A percentile compares a stretch with the other conserved stretches of the same genome.
These are phyloP conservation scores for Semnornis frantzii DNA, from an alignment of 2,113 vertebrate genomes.

Conservation along the genomic window DNA sequence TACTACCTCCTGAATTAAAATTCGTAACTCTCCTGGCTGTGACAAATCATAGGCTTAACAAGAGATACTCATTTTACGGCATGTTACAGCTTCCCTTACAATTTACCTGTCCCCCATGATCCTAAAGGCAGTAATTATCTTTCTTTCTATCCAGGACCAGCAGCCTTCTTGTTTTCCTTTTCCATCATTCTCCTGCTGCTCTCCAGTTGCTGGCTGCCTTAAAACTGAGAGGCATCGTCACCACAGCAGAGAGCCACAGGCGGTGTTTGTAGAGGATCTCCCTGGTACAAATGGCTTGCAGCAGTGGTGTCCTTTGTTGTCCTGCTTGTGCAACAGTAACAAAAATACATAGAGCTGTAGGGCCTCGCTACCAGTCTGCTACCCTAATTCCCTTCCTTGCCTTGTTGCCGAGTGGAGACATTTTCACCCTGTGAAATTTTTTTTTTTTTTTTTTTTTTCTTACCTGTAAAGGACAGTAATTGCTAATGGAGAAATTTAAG, in stretches of 20 bases:
- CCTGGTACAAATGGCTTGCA: neutral
- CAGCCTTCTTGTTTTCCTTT: neutral
- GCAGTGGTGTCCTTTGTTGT: neutral
- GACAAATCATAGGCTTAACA: conserved; percentile 27
- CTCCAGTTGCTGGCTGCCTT: neutral
- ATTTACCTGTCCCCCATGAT: conserved; percentile 43
- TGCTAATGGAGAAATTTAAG: no score
- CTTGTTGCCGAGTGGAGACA: neutral
- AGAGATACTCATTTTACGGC: conserved; percentile 2
- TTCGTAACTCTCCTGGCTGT: conserved; percentile 53
- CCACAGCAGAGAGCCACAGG: neutral
- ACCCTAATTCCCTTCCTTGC: neutral
- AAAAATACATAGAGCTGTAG: neutral
- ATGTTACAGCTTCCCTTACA: conserved; percentile 9
- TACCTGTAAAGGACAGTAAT: no score
- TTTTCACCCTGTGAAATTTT: neutral
- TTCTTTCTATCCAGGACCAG: neutral
- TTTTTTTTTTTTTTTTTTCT: no score
- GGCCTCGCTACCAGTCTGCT: neutral
- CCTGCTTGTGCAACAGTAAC: neutral
- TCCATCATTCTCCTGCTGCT: neutral
- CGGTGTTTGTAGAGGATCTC: neutral
- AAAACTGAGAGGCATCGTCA: neutral
- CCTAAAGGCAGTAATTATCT: conserved; percentile 7
- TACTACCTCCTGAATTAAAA: conserved; percentile 33